Conservation (phyloP, 37 sponge, comb jelly and placozoan species). For the Beroe ovata region DNA sequence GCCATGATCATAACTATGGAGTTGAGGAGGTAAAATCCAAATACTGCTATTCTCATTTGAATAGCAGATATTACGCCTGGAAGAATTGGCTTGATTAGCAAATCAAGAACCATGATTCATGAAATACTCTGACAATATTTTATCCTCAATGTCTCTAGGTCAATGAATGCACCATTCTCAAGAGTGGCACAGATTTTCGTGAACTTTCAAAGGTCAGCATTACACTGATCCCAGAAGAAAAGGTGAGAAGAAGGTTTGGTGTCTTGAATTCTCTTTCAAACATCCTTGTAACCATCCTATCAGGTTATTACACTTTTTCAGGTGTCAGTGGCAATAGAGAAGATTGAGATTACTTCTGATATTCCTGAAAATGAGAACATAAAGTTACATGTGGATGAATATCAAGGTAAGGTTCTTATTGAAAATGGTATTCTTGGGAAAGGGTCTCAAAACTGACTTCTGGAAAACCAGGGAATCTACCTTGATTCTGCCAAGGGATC, state of each 20-base stretch:
- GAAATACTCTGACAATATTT: no score
- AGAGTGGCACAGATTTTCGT: constrained; percentile 85
- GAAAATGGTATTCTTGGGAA: no score
- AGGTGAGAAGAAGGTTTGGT: no score
- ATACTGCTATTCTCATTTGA: constrained; percentile 70
- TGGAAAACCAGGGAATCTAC: no score
- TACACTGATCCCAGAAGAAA: neutral
- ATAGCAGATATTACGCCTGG: constrained; percentile 84
- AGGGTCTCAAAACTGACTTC: no score
- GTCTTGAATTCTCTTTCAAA: no score
- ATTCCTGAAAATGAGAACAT: constrained; percentile 69
- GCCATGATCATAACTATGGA: constrained; percentile 84
- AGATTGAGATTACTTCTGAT: constrained; percentile 70
- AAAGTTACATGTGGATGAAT: constrained; percentile 68
- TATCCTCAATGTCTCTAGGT: constrained; percentile 67
- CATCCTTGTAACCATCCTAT: no score
- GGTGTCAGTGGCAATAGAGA: constrained; percentile 47
- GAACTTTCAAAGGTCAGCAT: constrained; percentile 76
- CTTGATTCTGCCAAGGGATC: no score
- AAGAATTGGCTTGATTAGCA: no score
- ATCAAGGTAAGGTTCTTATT: constrained; percentile 38
- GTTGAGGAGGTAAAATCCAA: constrained; percentile 70
- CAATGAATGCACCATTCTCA: constrained; percentile 68
- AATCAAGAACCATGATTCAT: no score
- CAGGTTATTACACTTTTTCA: no score